Conservation (phyloP, 2,888 invertebrate genomes). For the Drosophila borborema region DNA sequence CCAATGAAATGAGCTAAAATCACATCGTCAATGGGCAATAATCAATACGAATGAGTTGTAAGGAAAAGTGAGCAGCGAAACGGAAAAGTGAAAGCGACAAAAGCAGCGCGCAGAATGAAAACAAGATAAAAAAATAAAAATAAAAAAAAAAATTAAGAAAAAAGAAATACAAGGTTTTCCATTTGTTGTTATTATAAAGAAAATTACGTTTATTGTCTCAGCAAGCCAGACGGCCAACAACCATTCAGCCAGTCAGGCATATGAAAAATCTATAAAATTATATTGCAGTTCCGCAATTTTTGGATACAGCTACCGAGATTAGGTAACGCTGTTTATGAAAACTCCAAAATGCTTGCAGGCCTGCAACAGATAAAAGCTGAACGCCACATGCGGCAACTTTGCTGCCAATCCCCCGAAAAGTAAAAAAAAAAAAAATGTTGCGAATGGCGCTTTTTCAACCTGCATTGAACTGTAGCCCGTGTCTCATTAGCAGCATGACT, state of each 20-base stretch:
- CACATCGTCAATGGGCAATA: constrained; percentile 69
- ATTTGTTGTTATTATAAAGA: constrained; percentile 19
- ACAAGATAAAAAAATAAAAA: constrained; percentile 35
- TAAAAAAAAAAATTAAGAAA: background rate
- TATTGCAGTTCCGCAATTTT: constrained; percentile 69
- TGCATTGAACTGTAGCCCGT: constrained; percentile 55
- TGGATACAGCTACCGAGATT: constrained; percentile 49
- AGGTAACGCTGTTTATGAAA: constrained; percentile 62
- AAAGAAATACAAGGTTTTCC: constrained; percentile 23
- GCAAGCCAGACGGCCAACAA: background rate
- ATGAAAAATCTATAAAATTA: constrained; percentile 51
- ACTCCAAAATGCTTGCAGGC: constrained; percentile 40
- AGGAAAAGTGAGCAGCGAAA: constrained; percentile 62
- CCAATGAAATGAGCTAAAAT: constrained; percentile 44
- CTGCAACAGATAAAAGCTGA: constrained; percentile 13
- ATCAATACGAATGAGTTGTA: constrained; percentile 63
- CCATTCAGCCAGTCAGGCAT: constrained; percentile 1
- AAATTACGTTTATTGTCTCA: constrained; percentile 17
- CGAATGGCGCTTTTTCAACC: constrained; percentile 43
- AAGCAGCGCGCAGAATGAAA: constrained; percentile 53
- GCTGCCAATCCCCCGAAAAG: constrained; percentile 52
- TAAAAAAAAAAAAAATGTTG: constrained; percentile 19
- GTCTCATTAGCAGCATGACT: constrained; percentile 70
- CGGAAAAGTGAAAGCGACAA: constrained; percentile 75
- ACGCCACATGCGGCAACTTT: constrained; percentile 26